Conservation (phyloP, 2,113 vertebrate species). For the Dromas ardeola region DNA sequence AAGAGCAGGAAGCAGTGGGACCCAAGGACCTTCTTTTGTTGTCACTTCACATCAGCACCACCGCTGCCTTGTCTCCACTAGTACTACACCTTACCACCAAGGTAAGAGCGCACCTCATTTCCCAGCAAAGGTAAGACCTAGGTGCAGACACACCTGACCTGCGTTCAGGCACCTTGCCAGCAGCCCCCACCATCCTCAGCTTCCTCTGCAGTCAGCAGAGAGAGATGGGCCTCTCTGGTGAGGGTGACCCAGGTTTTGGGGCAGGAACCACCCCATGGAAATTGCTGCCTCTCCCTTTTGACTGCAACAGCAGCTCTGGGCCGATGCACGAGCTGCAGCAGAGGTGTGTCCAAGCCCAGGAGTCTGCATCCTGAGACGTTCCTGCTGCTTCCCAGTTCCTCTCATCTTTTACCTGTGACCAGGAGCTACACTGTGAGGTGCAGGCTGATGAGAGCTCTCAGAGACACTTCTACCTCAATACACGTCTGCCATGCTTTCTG, state of each 20-base stretch:
- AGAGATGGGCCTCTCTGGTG: background rate
- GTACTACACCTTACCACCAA: background rate
- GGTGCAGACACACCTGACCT: background rate
- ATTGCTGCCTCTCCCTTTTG: background rate
- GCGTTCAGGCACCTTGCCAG: background rate
- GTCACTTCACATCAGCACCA: background rate
- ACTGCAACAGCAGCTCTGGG: background rate
- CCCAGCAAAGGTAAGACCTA: background rate
- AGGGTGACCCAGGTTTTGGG: background rate
- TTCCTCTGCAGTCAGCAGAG: background rate
- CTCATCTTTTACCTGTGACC: background rate
- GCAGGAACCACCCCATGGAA: background rate
- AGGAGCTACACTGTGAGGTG: background rate
- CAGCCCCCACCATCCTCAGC: background rate
- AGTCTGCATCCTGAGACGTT: background rate
- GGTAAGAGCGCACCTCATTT: background rate
- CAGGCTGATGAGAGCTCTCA: background rate
- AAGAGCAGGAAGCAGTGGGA: background rate
- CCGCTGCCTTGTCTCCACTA: background rate
- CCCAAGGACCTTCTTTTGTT: background rate
- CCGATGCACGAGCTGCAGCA: background rate
- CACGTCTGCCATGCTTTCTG: accelerated
- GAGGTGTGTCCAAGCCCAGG: background rate
- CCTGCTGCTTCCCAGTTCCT: background rate
- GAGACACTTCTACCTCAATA: background rate